A percentile compares a stretch with the other conserved stretches of the same genome.
These are phyloP conservation scores for Argopecten irradians DNA, from an alignment of 1,140 invertebrate genomes.

Conservation along the genomic window DNA sequence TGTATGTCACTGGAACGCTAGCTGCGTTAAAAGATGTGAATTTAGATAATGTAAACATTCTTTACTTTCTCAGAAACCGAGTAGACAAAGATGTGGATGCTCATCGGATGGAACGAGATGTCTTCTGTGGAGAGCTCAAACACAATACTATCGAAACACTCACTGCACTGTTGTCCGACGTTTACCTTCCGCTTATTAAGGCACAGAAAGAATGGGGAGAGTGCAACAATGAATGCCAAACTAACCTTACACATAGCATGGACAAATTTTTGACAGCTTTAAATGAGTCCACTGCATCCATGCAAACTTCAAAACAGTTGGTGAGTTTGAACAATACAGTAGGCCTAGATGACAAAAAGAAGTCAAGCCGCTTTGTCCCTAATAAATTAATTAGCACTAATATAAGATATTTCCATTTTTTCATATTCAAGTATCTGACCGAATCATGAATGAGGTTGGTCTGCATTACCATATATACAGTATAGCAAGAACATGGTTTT, in stretches of 20 bases:
- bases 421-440: too few species aligned
- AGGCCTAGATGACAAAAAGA: too few species aligned
- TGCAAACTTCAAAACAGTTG: conserved; percentile 71
- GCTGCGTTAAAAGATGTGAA: conserved; percentile 72
- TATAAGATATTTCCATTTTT: too few species aligned
- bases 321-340: conserved; percentile 59
- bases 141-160: conserved; percentile 73
- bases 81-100: conserved; percentile 73
- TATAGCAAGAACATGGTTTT: too few species aligned
- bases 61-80: conserved; percentile 74
- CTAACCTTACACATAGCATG: conserved; percentile 70
- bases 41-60: conserved; percentile 70
- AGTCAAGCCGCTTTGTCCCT: too few species aligned
- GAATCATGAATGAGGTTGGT: too few species aligned
- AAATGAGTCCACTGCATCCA: conserved; percentile 69
- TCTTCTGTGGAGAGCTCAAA: conserved; percentile 76
- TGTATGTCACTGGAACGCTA: conserved; percentile 73
- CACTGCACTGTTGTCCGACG: conserved; percentile 71
- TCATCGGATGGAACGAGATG: conserved; percentile 72
- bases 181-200: conserved; percentile 73
- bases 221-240: conserved; percentile 69
- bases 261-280: conserved; percentile 72
- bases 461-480: too few species aligned
- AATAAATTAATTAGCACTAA: too few species aligned
- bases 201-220: conserved; percentile 76